Base-by-base conservation (phyloP, 2,113 vertebrate genomes). In the Pampusana beccarii region DNA sequence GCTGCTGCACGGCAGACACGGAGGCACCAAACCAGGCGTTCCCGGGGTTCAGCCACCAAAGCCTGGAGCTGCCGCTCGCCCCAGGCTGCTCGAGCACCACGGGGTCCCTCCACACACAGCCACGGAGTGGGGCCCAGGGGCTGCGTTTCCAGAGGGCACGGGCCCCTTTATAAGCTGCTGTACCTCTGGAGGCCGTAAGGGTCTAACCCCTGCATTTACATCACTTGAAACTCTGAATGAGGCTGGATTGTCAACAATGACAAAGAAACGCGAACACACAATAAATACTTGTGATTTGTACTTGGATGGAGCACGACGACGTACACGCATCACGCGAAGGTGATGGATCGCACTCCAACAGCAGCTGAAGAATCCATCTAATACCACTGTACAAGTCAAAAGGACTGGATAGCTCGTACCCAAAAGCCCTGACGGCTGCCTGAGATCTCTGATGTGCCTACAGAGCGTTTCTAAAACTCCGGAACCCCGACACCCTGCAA, bases 251-350 rank as follows among this genome's bases (percentile, higher is more conserved):
- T 24, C 60, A 50, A 2, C 42, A 40, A 19, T 8, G n/a, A 54
- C 31, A 31, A 24, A n/a, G 81, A 48, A 36, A 53, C 1, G 4
- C 40, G 64, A 28, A 26, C 2, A 5, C 2, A 16, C 10, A 6
- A 18, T 9, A 38, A 64, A 31, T 28, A 3, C 64, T 46, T 24
- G 42, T 29, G 61, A 23, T 42, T 12, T 21, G n/a, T 36, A 9
- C 3, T 26, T 9, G 31, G 42, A n/a, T 19, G 42, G 66, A 3
- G 2, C 6, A 8, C 3, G n/a, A 42, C 0, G 2, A n/a, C 6
- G 31, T 11, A 29, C 31, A 17, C 0, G 1, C 9, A 12, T 7
- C 56, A 34, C 1, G 0, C 2, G 44, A 20, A 57, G 51, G 16
- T 57, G 71, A 67, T 4, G 14, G 40, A 51, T 18, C 34, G 42